Percentiles rank a stretch among this genome's conserved stretches.
Conservation (phyloP, 2,888 invertebrate species). For the Neocrepidodera transversa region DNA sequence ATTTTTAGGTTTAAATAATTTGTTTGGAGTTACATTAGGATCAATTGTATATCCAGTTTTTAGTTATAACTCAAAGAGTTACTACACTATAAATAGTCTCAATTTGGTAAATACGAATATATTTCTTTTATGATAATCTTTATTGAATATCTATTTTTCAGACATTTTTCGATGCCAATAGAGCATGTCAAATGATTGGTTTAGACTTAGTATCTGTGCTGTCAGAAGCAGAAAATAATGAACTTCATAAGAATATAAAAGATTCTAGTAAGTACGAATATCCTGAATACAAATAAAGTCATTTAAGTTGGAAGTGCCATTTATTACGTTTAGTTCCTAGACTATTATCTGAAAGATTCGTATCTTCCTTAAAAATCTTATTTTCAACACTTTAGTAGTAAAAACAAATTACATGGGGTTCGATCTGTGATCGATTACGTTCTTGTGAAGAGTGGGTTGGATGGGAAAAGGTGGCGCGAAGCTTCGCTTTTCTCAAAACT, state of each 20-base stretch:
- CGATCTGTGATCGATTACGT: no score
- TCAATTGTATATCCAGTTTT: background rate
- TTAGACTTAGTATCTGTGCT: background rate
- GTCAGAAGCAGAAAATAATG: background rate
- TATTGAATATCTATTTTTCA: background rate
- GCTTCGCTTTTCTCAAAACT: no score
- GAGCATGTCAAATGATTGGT: conserved; percentile 1
- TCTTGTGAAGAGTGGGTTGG: no score
- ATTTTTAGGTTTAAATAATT: background rate
- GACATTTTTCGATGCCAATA: background rate
- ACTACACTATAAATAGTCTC: background rate
- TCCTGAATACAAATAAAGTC: background rate
- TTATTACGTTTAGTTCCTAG: background rate
- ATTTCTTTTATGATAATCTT: background rate
- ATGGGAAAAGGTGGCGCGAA: no score
- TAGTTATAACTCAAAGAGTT: background rate
- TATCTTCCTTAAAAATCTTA: no score
- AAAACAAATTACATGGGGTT: no score
- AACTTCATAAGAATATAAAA: background rate
- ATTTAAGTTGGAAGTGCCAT: background rate
- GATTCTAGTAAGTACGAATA: background rate
- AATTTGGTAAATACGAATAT: background rate
- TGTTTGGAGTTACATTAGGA: background rate
- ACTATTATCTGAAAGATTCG: background rate
- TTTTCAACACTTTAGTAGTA: no score